Evolutionary conservation across 2,797 vertebrate genomes (phyloP).

Genomic region (Gymnothorax javanicus): DNA sequence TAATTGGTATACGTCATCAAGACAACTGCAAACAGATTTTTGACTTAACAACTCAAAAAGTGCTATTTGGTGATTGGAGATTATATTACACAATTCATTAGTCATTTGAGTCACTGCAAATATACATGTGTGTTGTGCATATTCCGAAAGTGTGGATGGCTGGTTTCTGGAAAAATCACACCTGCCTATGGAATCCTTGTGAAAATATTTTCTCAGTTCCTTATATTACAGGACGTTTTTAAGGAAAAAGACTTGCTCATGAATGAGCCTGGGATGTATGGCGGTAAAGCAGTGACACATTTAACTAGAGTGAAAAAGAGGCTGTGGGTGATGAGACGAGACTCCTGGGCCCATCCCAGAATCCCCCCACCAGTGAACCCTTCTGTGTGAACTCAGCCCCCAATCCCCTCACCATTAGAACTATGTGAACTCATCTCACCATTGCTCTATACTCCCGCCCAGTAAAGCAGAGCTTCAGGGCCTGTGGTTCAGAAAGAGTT

Average conservation of each 20-base stretch:
- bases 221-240: not conserved
- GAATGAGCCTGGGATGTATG: not conserved
- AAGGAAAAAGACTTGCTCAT: not conserved
- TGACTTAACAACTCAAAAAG: too few species aligned
- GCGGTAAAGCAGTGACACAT: not conserved
- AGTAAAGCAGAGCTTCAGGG: not conserved
- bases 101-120: not conserved
- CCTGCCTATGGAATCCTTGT: not conserved
- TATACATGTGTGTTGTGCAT: not conserved
- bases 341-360: slow-evolving; percentile 45
- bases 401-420: not conserved
- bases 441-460: not conserved
- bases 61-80: too few species aligned
- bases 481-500: slow-evolving; percentile 13
- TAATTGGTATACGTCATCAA: too few species aligned
- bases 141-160: not conserved
- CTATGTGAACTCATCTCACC: slow-evolving; percentile 38
- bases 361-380: slow-evolving; percentile 37
- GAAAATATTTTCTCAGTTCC: not conserved
- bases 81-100: not conserved
- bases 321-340: not conserved
- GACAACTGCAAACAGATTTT: too few species aligned
- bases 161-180: not conserved
- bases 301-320: not conserved
- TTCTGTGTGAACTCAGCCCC: not conserved